Base-by-base conservation (phyloP, 2,797 vertebrate species). In the Aphelocoma californica region DNA sequence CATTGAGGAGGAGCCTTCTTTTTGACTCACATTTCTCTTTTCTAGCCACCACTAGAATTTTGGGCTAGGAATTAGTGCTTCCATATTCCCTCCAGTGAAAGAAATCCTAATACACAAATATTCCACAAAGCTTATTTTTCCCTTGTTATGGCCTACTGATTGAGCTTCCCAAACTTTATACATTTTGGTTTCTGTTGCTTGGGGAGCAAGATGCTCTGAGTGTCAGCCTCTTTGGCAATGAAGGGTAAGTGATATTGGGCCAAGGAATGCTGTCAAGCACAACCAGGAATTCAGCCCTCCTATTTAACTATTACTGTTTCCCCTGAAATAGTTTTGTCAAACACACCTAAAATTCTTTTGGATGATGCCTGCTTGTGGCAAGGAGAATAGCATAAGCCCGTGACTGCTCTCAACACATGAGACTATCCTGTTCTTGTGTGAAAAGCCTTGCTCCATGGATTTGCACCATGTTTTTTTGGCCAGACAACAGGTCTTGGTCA, bases 391-490 rank as follows among this genome's bases (percentile, higher is more conserved):
- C 9, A 42, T 8, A 54, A 88, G 3, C 10, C 54, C 12, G 9
- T 58, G 51, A 19, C 19, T 70, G 16, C 10, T 42, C 18, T 74
- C 60, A 77, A 6, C 20, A 58, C 10, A 66, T 25, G 24, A 61
- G 12, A 15, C 4, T 8, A 34, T 62, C 3, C 13, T 51, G 6
- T 25, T 83, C 42, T 53, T 58, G 18, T 47, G 9, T 36, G 13
- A 67, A 19, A 71, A 53, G 4, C 6, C 32, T 69, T 44, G 6
- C 19, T 87, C 36, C 29, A 25, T 32, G 17, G 36, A 92, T 77
- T 81, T 81, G 44, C 13, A 47, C 1, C 0, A 0, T 1, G 2
- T 1, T 60, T 91, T 70, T 26, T 4, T 36, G 73, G 47, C 18
- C n/a, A 81, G 20, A 69, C 7, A 65, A 28, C 14, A 71, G 11